These are phyloP conservation scores for Falco novaeseelandiae DNA, from an alignment of 2,797 vertebrate species.

Conservation along the genomic window DNA sequence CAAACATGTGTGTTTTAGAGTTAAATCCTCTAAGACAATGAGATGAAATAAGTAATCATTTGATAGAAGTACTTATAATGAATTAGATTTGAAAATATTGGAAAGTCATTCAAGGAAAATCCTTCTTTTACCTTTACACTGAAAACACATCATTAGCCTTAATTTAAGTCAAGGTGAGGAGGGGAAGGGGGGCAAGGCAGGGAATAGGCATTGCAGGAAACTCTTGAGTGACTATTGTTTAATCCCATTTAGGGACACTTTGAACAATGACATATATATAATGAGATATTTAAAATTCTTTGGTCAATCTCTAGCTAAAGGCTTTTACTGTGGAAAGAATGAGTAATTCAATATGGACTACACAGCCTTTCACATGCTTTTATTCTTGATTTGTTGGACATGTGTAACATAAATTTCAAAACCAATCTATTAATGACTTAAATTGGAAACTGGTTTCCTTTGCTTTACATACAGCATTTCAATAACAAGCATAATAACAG, in stretches of 20 bases:
- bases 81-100: conserved; percentile 56
- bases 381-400: conserved; percentile 81
- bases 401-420: conserved; percentile 77
- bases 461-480: conserved; percentile 46
- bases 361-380: conserved; percentile 75
- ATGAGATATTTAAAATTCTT: conserved; percentile 80
- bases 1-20: conserved; percentile 16
- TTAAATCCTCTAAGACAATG: conserved; percentile 48
- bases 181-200: neutral
- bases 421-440: conserved; percentile 80
- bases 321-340: conserved; percentile 75
- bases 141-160: conserved; percentile 85
- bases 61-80: conserved; percentile 30
- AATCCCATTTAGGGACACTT: conserved; percentile 82
- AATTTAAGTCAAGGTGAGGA: conserved; percentile 78
- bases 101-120: conserved; percentile 72
- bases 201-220: conserved; percentile 57
- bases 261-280: conserved; percentile 78
- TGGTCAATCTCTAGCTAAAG: conserved; percentile 74
- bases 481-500: conserved; percentile 63
- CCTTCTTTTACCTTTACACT: conserved; percentile 54
- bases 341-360: conserved; percentile 67
- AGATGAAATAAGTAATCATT: conserved; percentile 49
- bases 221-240: conserved; percentile 70
- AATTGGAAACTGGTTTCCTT: conserved; percentile 71